These are phyloP conservation scores for Periophthalmus modestus DNA, from an alignment of 2,113 vertebrate genomes.

Conservation along the genomic window DNA sequence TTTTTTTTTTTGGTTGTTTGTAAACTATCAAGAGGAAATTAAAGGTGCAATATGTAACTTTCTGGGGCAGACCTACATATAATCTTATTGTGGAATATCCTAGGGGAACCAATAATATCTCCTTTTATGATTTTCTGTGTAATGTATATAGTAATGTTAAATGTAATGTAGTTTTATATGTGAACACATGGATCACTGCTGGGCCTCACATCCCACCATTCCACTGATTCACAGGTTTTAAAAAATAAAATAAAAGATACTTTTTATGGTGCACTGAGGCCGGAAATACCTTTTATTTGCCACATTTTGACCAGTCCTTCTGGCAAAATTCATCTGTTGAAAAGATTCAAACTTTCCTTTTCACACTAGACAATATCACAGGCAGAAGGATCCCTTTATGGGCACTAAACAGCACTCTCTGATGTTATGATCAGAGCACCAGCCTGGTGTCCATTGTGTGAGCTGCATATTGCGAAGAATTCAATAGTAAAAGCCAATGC, in stretches of 20 bases:
- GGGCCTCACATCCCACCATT: background rate
- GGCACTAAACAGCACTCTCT: slow-evolving; percentile 22
- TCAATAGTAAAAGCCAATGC: slow-evolving; percentile 10
- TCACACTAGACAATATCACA: slow-evolving; percentile 3
- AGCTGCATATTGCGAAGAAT: slow-evolving; percentile 21
- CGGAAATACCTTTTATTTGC: slow-evolving; percentile 9
- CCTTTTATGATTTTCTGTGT: too few relatives aligned
- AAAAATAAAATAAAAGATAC: background rate
- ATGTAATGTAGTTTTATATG: too few relatives aligned
- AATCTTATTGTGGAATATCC: too few relatives aligned
- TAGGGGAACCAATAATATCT: too few relatives aligned
- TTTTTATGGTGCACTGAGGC: slow-evolving; percentile 4
- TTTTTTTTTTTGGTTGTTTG: too few relatives aligned
- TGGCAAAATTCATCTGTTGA: background rate
- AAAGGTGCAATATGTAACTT: background rate
- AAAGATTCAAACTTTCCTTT: background rate
- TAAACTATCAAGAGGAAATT: background rate
- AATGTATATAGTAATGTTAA: too few relatives aligned
- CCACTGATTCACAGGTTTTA: background rate
- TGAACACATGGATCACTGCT: too few relatives aligned
- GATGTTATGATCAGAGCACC: slow-evolving; percentile 11
- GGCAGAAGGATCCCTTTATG: slow-evolving; percentile 31
- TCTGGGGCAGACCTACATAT: too few relatives aligned
- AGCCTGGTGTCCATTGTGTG: slow-evolving; percentile 1
- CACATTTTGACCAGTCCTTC: slow-evolving; percentile 8